phyloP scores from a whole-genome alignment of 2,888 invertebrate species.

The Ischnura elegans region DNA sequence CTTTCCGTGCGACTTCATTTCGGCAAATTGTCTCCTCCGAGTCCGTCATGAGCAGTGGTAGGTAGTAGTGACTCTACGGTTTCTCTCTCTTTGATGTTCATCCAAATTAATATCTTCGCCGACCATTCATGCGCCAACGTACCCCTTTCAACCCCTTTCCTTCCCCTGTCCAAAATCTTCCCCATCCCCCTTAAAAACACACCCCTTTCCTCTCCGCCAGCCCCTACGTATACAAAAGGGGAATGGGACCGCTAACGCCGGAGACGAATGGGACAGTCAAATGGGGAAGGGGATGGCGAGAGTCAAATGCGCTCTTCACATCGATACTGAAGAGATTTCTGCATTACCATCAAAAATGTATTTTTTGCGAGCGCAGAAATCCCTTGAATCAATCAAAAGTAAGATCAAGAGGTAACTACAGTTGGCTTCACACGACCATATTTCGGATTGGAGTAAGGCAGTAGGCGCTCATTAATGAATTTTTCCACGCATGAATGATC shows the following conservation, averaged over 20 bases:
- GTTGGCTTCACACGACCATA: no score
- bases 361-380: no score
- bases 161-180: neutral
- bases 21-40: constrained; percentile 7
- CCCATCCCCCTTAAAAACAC: neutral
- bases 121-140: neutral
- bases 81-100: constrained; percentile 17
- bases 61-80: neutral
- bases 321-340: no score
- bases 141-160: neutral
- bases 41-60: no score
- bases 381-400: no score
- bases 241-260: neutral
- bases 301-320: no score
- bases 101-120: constrained; percentile 17
- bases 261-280: neutral
- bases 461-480: no score
- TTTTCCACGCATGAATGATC: no score
- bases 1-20: neutral
- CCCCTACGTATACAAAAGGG: no score
- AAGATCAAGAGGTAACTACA: no score
- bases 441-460: no score
- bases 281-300: neutral
- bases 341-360: no score
- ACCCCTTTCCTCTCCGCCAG: neutral